phyloP scores from a whole-genome alignment of 2,888 invertebrate species.

The Arenicola marina region DNA sequence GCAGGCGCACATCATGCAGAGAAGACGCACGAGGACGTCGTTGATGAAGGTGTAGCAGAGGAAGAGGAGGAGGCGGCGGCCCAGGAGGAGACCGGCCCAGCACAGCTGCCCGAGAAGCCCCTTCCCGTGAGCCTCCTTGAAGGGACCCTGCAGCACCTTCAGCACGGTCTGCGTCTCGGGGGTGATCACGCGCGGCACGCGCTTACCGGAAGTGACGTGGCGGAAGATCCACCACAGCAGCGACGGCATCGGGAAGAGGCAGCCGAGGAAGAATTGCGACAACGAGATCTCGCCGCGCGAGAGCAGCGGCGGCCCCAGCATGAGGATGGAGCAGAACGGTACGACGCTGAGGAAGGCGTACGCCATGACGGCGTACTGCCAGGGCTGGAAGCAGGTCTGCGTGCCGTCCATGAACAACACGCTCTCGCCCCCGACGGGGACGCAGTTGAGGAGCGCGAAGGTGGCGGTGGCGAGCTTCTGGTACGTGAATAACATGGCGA shows the following conservation, averaged over 20 bases:
- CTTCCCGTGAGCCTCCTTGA: constrained; percentile 8
- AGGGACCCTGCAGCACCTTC: constrained; percentile 19
- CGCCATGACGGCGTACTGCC: constrained; percentile 30
- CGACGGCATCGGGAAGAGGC: constrained; percentile 17
- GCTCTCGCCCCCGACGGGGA: constrained; percentile 20
- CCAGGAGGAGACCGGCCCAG: constrained; percentile 21
- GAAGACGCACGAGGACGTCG: constrained; percentile 15
- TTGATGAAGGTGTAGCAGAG: constrained; percentile 22
- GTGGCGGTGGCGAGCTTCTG: constrained; percentile 27
- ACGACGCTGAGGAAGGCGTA: constrained; percentile 24
- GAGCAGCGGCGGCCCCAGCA: constrained; percentile 25
- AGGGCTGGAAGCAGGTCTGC: constrained; percentile 19
- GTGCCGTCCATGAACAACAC: constrained; percentile 27
- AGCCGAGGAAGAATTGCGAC: constrained; percentile 17
- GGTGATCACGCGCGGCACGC: not conserved
- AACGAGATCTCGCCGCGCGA: constrained; percentile 9
- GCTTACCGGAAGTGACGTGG: not conserved
- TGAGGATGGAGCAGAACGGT: constrained; percentile 25
- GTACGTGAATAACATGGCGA: constrained; percentile 29
- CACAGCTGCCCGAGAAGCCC: constrained; percentile 11
- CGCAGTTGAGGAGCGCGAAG: constrained; percentile 31
- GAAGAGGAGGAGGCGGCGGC: constrained; percentile 17
- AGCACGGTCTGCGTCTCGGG: constrained; percentile 15
- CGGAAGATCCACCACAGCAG: constrained; percentile 7
- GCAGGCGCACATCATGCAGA: constrained; percentile 20